These are phyloP conservation scores for Tichodroma muraria DNA, from an alignment of 2,113 vertebrate genomes.

Conservation along the genomic window DNA sequence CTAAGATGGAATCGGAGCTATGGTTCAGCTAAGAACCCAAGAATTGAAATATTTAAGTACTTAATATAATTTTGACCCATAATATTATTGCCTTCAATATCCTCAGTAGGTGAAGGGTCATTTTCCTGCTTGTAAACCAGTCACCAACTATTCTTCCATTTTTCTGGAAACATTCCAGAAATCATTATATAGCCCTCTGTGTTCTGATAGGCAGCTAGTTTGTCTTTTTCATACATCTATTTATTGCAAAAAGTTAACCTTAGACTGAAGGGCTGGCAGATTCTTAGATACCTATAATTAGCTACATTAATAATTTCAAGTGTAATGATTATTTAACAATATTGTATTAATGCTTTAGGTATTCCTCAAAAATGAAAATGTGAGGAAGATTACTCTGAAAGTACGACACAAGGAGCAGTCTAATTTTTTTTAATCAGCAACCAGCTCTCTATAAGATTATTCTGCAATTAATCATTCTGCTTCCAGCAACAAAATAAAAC, in stretches of 20 bases:
- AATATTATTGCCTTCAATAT: background rate
- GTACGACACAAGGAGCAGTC: background rate
- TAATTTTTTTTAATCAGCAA: background rate
- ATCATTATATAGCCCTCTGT: background rate
- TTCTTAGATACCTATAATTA: background rate
- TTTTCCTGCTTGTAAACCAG: background rate
- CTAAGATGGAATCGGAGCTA: background rate
- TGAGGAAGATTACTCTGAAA: background rate
- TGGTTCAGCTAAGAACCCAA: background rate
- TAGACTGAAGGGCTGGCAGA: background rate
- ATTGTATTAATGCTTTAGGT: background rate
- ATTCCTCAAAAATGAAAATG: background rate
- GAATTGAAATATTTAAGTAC: background rate
- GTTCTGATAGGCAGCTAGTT: background rate
- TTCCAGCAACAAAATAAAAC: slow-evolving; percentile 16
- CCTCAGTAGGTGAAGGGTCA: background rate
- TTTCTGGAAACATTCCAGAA: background rate
- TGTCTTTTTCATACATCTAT: background rate
- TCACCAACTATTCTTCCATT: background rate
- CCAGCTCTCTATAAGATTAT: background rate
- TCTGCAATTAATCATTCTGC: background rate
- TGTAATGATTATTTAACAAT: background rate
- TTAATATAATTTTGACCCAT: background rate
- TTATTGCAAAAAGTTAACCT: background rate
- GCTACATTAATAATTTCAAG: background rate